These are phyloP conservation scores for Aplysia californica DNA, from an alignment of 1,140 invertebrate genomes.

Conservation along the genomic window DNA sequence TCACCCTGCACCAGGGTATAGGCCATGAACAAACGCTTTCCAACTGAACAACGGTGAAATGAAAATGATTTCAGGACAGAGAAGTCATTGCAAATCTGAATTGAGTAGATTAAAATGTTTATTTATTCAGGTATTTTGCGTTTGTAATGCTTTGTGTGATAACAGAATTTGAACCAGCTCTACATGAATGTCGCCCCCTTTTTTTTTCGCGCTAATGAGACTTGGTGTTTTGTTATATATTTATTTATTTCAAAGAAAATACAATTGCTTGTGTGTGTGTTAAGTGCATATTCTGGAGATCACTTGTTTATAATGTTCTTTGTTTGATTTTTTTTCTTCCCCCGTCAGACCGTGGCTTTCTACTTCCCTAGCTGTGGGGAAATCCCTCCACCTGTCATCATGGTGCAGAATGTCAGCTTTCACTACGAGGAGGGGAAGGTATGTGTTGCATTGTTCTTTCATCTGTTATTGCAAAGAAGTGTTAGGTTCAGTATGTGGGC, in stretches of 20 bases:
- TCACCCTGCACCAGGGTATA: neutral
- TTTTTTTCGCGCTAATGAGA: neutral
- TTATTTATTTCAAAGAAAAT: too few species aligned
- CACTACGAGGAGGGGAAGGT: conserved; percentile 84
- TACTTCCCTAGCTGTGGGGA: conserved; percentile 97
- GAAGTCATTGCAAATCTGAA: too few species aligned
- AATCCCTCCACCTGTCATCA: conserved; percentile 98
- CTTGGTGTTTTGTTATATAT: too few species aligned
- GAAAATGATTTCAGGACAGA: too few species aligned
- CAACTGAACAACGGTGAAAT: too few species aligned
- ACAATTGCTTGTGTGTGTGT: too few species aligned
- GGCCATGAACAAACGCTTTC: neutral
- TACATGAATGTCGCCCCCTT: neutral
- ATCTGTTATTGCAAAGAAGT: too few species aligned
- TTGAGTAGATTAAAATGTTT: neutral
- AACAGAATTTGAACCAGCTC: neutral
- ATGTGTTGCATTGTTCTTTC: too few species aligned
- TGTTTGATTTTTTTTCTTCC: neutral
- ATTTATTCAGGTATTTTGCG: neutral
- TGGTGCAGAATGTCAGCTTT: conserved; percentile 98
- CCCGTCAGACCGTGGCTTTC: conserved; percentile 82
- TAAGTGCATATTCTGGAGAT: conserved; percentile 32
- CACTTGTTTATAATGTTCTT: too few species aligned
- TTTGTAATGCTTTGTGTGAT: neutral
- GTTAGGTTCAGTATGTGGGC: too few species aligned